Evolutionary conservation across 2,888 invertebrate genomes (phyloP), one percentile per base, ranked within the genome.

Genomic region (Hydroisotoma schaefferi): DNA sequence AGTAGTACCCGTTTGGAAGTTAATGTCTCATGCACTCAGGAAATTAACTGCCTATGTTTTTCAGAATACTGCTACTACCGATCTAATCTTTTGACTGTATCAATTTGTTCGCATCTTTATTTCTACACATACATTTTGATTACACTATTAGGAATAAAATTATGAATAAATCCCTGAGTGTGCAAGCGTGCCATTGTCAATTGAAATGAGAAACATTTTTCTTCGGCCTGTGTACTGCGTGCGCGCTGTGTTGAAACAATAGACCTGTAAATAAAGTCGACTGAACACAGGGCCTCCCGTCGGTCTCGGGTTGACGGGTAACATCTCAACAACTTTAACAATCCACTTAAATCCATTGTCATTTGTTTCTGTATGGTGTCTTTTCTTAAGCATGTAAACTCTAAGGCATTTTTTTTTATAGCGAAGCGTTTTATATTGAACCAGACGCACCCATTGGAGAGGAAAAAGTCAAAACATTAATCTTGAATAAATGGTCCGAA

Each of bases 221-320:
- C 51, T 52, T 12, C 28, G 18, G 6, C 12, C 18, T 22, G 23
- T 37, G 6, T 22, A 15, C 25, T 28, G 18, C 22, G 47, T 6
- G 22, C 6, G 22, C 47, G 37, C 51, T 52, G 51, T 52, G 51
- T 29, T 52, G 51, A 52, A 52, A 52, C 51, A 52, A 52, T 52
- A 37, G 37, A 37, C 33, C 51, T 52, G 26, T 52, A 18, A 52
- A 52, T 52, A 52, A 52, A 20, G 20, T 52, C 22, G 51, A 52
- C 29, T 52, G 51, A 52, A 52, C 37, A 52, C 37, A 52, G 51
- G 23, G 51, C 37, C 29, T 52, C 51, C 51, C 51, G 51, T 52
- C 20, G 51, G 29, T 33, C 22, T 40, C 5, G 20, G 5, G 40
- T 40, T 40, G 8, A 40, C n/a, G 40, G 40, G 5, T 15, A 18